phyloP scores from a whole-genome alignment of 1,140 invertebrate genomes.

The Maniola jurtina region DNA sequence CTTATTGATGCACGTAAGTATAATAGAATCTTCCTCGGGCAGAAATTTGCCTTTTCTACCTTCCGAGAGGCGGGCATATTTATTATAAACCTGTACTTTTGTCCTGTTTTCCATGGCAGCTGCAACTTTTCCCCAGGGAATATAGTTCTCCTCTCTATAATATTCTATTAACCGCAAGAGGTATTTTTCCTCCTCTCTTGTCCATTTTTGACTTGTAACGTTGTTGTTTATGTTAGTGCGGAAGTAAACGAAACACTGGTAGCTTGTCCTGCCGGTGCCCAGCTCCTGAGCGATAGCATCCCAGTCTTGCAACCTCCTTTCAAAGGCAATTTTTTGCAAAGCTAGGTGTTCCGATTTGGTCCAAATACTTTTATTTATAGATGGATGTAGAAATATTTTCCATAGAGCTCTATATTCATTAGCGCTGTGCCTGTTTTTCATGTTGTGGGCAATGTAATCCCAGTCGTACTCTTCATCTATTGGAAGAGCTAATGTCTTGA shows the following conservation, averaged over 20 bases:
- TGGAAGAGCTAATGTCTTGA: constrained; percentile 52
- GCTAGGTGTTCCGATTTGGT: constrained; percentile 77
- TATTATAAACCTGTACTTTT: constrained; percentile 82
- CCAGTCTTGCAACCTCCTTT: constrained; percentile 82
- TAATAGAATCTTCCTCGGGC: constrained; percentile 80
- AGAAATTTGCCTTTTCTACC: constrained; percentile 81
- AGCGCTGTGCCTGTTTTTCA: constrained; percentile 54
- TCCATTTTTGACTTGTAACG: constrained; percentile 75
- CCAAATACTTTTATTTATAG: constrained; percentile 82
- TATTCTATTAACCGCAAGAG: constrained; percentile 78
- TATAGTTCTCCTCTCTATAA: constrained; percentile 80
- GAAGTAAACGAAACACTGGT: constrained; percentile 84
- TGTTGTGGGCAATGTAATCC: constrained; percentile 52
- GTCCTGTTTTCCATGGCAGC: constrained; percentile 80
- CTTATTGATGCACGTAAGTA: constrained; percentile 80
- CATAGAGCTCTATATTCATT: constrained; percentile 78
- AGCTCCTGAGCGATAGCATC: constrained; percentile 80
- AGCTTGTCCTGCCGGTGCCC: constrained; percentile 80
- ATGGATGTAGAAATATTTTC: constrained; percentile 83
- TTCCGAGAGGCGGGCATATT: constrained; percentile 74
- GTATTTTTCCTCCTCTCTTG: constrained; percentile 80
- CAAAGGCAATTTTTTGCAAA: constrained; percentile 72
- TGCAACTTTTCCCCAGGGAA: constrained; percentile 83
- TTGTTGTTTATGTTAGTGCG: constrained; percentile 73
- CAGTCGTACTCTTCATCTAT: constrained; percentile 67